Conservation (phyloP, 1,140 invertebrate genomes). For the Triops cancriformis region DNA sequence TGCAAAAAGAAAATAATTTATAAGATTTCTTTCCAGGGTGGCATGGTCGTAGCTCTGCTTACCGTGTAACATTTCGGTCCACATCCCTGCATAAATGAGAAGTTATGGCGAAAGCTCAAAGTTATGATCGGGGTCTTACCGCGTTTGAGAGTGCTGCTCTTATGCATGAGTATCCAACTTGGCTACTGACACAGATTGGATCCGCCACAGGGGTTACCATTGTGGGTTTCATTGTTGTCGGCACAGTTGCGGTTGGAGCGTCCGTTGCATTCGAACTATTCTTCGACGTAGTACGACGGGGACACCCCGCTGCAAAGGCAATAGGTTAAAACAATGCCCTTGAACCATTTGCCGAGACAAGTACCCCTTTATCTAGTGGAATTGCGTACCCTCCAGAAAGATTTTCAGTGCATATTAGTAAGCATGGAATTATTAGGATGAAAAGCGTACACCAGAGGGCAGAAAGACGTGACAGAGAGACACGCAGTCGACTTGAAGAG, state of each 20-base stretch:
- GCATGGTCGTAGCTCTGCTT: not conserved
- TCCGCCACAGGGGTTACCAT: not conserved
- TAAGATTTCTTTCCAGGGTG: not conserved
- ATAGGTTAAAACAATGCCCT: too few species aligned
- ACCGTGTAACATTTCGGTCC: slow-evolving; percentile 1
- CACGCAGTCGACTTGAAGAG: too few species aligned
- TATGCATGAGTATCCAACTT: not conserved
- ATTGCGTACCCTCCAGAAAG: too few species aligned
- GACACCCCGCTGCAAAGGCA: not conserved
- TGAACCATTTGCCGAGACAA: too few species aligned
- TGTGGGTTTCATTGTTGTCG: slow-evolving; percentile 1
- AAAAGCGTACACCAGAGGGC: too few species aligned
- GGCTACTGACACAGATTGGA: not conserved
- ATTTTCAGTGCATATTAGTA: too few species aligned
- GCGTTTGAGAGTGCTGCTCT: not conserved
- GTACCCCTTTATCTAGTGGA: too few species aligned
- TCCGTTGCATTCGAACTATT: not conserved
- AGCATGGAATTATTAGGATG: not conserved
- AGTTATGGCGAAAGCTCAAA: not conserved
- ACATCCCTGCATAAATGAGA: not conserved
- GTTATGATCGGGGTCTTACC: not conserved
- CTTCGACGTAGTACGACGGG: not conserved
- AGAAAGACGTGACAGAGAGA: too few species aligned
- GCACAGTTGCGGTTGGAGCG: not conserved
- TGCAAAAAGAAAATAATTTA: not conserved